Evolutionary conservation across 2,113 vertebrate species (phyloP).

Genomic region (Alligator mississippiensis): DNA sequence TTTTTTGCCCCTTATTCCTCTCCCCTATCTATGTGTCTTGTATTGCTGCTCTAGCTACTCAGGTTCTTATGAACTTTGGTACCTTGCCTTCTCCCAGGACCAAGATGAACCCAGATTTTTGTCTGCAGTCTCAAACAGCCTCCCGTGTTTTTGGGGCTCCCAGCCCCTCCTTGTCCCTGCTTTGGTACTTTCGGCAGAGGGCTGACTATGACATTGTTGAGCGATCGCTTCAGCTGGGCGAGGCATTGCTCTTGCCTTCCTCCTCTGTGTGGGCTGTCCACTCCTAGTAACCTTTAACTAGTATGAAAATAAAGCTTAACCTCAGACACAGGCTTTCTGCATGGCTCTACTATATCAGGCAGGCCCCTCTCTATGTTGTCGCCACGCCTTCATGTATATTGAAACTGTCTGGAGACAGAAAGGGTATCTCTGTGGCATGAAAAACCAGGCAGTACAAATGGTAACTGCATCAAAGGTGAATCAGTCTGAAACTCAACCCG

Average conservation of each 20-base stretch:
- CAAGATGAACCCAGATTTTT: background rate
- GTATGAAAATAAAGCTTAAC: background rate
- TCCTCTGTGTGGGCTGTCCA: background rate
- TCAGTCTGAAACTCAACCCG: background rate
- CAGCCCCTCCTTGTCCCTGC: too few species aligned
- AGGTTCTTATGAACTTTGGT: background rate
- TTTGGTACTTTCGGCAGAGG: background rate
- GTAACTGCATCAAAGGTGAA: background rate
- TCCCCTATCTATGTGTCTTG: background rate
- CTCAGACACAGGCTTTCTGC: background rate
- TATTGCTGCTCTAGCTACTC: background rate
- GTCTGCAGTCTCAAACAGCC: background rate
- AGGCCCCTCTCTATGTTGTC: background rate
- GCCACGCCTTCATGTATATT: background rate
- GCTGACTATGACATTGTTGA: background rate
- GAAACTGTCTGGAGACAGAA: background rate
- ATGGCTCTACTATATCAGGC: background rate
- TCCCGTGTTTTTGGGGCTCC: background rate
- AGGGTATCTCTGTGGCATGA: slow-evolving; percentile 4
- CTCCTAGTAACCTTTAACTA: background rate
- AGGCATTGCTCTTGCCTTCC: background rate
- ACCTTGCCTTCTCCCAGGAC: background rate
- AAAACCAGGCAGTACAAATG: background rate
- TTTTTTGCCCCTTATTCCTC: background rate
- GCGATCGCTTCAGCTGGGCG: background rate